phyloP scores from a whole-genome alignment of 2,113 vertebrate genomes.

The Blennius ocellaris region DNA sequence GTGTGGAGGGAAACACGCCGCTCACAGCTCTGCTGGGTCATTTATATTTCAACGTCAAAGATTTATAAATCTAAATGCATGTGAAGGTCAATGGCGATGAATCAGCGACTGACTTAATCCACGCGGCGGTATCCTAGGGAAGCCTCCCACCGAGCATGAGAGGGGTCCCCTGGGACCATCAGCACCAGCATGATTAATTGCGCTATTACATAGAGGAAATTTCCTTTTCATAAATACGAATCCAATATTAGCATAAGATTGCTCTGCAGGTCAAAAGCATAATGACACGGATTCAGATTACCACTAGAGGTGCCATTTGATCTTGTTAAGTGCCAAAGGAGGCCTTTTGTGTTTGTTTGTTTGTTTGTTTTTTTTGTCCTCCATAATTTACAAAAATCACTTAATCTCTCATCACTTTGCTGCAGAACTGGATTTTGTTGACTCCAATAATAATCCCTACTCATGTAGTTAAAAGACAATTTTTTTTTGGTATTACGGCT shows the following conservation, averaged over 20 bases:
- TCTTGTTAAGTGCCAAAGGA: background rate
- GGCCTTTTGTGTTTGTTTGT: background rate
- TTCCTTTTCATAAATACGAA: slow-evolving; percentile 49
- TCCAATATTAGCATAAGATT: slow-evolving; percentile 32
- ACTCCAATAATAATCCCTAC: no score
- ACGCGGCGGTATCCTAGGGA: slow-evolving; percentile 16
- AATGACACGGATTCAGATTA: slow-evolving; percentile 10
- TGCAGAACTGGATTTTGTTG: background rate
- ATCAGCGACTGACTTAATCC: slow-evolving; percentile 51
- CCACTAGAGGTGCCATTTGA: slow-evolving; percentile 6
- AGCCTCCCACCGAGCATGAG: slow-evolving; percentile 26
- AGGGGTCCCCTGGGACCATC: slow-evolving; percentile 25
- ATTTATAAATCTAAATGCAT: slow-evolving; percentile 46
- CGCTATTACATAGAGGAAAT: slow-evolving; percentile 50
- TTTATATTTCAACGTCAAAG: slow-evolving; percentile 50
- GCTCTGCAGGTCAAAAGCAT: slow-evolving; percentile 16
- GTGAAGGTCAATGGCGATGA: slow-evolving; percentile 44
- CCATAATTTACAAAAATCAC: background rate
- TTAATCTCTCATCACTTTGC: background rate
- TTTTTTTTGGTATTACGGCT: no score
- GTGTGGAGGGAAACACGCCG: background rate
- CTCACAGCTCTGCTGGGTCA: background rate
- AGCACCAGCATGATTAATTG: slow-evolving; percentile 59
- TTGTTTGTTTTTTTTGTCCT: no score
- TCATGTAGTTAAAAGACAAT: no score